phyloP scores from a whole-genome alignment of 2,797 vertebrate genomes.

The Thaleichthys pacificus region DNA sequence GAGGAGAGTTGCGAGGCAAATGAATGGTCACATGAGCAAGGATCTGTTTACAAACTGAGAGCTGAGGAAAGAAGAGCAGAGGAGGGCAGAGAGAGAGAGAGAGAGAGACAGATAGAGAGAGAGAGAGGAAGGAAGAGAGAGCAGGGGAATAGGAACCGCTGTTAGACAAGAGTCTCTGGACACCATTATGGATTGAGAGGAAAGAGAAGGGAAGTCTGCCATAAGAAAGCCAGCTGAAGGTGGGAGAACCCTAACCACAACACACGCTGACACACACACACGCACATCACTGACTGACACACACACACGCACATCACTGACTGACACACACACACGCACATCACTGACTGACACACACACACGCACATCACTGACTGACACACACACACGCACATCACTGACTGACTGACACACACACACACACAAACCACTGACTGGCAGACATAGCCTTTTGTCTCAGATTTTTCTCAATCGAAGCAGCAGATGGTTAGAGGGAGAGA shows the following conservation, averaged over 20 bases:
- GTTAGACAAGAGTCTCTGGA: constrained; percentile 42
- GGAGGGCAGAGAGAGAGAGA: constrained; percentile 60
- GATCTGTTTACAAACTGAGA: constrained; percentile 85
- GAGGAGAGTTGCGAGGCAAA: constrained; percentile 83
- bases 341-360: constrained; percentile 44
- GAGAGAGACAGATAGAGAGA: constrained; percentile 36
- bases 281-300: not conserved
- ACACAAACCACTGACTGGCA: constrained; percentile 35
- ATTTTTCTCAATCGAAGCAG: constrained; percentile 66
- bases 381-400: constrained; percentile 13
- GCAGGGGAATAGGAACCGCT: constrained; percentile 30
- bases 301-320: constrained; percentile 31
- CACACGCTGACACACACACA: constrained; percentile 7
- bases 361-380: no score
- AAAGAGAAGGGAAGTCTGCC: constrained; percentile 60
- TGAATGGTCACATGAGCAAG: constrained; percentile 81
- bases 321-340: constrained; percentile 41
- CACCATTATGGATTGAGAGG: constrained; percentile 60
- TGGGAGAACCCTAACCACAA: constrained; percentile 54
- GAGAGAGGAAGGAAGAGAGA: constrained; percentile 26
- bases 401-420: no score
- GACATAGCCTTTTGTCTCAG: constrained; percentile 63
- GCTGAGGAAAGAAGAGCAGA: constrained; percentile 40
- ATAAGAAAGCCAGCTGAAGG: constrained; percentile 71
- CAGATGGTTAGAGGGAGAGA: constrained; percentile 79